Conservation (phyloP, 1,140 invertebrate species). For the Oreohelix idahoensis region DNA sequence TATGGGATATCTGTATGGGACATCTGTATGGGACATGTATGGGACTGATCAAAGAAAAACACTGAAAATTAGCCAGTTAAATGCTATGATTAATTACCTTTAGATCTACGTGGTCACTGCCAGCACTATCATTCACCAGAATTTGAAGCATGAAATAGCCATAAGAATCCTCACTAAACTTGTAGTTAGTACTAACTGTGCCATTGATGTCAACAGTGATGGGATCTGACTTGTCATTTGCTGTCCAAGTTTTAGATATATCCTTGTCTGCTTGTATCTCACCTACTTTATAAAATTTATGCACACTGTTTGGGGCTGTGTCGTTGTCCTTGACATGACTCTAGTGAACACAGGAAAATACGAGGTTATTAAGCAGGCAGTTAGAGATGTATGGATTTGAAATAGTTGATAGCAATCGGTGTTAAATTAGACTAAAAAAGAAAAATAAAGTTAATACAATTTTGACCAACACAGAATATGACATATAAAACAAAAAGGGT, state of each 20-base stretch:
- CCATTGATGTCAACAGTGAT: constrained; percentile 38
- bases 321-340: constrained; percentile 30
- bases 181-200: constrained; percentile 38
- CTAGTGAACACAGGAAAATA: neutral
- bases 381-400: too few relatives aligned
- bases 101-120: constrained; percentile 29
- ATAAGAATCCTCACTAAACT: constrained; percentile 35
- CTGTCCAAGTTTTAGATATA: neutral
- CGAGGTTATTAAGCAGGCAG: neutral
- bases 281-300: constrained; percentile 31
- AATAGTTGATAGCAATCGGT: too few relatives aligned
- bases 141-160: constrained; percentile 34
- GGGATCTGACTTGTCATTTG: neutral
- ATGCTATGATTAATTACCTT: constrained; percentile 25
- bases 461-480: too few relatives aligned
- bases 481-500: too few relatives aligned
- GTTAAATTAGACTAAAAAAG: too few relatives aligned
- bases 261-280: neutral
- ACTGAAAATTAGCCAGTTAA: neutral
- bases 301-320: constrained; percentile 21
- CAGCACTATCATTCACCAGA: constrained; percentile 39
- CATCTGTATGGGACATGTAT: too few relatives aligned
- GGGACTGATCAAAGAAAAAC: too few relatives aligned
- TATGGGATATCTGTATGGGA: too few relatives aligned
- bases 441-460: too few relatives aligned